Base-by-base conservation (phyloP, 2,113 vertebrate genomes). In the Coregonus clupeaformis region DNA sequence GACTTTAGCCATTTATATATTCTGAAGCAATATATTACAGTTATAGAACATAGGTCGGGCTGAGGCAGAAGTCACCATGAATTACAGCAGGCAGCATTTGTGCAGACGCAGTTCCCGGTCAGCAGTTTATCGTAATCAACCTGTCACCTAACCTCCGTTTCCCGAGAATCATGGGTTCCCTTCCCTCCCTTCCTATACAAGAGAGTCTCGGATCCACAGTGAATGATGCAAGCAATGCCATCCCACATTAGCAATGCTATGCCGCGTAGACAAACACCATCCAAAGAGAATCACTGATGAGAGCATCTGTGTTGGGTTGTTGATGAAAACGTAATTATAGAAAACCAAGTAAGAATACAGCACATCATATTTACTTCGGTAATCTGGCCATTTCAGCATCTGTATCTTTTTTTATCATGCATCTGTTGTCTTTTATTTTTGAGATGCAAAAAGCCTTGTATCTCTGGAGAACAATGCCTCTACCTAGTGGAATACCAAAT, bases 111-210 rank as follows among this genome's bases (percentile, higher is more conserved):
- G 9, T 16, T 47, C 18, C 42, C 42, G 7, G 66, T 68, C 67
- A 68, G 67, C 67, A 68, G n/a, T 68, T 68, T 68, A 22, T 30
- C 22, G 36, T 47, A 68, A 47, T 68, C 67, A 68, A 68, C 32
- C 42, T 68, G 67, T 68, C 67, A 68, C 32, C 67, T 6, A 32
- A 45, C 36, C 22, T 25, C 67, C 9, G 42, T 68, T 68, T 68
- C 66, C 66, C 4, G 20, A 68, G 36, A 68, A 68, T 47, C 67
- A 68, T 47, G 67, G 67, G 27, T 24, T 47, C 42, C 5, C 20
- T 67, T 47, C 22, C 5, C 20, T 67, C 20, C 65, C 22, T 14
- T 22, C 36, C 32, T 42, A 42, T 36, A 47, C 3, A 22, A 11
- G 12, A 68, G 32, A 45, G 20, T 42, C 32, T 47, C 67, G 13